Evolutionary conservation across 2,797 vertebrate genomes (phyloP).

Genomic region (Enteromius radiatus): DNA sequence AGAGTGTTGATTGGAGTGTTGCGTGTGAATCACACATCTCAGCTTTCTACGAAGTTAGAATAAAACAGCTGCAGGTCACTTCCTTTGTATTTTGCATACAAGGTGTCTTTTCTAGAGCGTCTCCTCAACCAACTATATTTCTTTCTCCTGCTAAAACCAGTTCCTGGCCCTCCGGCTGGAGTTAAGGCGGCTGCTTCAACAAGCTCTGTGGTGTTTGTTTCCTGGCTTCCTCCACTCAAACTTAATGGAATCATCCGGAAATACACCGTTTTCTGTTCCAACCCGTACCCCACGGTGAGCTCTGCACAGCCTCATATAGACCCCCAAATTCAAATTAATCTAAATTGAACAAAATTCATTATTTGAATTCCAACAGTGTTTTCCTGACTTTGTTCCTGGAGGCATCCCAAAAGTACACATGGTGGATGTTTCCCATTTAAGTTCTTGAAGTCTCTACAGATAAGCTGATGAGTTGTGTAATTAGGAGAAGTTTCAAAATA

Average conservation of each 20-base stretch:
- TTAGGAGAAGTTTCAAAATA: background rate
- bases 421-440: background rate
- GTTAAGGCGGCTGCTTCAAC: constrained; percentile 95
- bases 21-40: background rate
- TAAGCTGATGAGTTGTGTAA: background rate
- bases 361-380: background rate
- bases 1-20: background rate
- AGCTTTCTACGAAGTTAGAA: background rate
- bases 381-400: background rate
- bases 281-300: constrained; percentile 92
- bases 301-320: background rate
- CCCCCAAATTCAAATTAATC: background rate
- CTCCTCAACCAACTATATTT: background rate
- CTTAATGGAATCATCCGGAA: constrained; percentile 97
- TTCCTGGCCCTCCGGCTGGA: constrained; percentile 94
- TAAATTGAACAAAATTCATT: background rate
- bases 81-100: background rate
- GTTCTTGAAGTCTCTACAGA: background rate
- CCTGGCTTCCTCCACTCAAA: constrained; percentile 96
- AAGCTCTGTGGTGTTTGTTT: constrained; percentile 92
- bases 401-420: background rate
- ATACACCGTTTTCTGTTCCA: constrained; percentile 98
- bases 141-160: constrained; percentile 68
- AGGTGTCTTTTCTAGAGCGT: background rate
- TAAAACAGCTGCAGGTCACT: background rate